Base-by-base conservation (phyloP, 2,888 invertebrate species). In the Drosophila mettleri region DNA sequence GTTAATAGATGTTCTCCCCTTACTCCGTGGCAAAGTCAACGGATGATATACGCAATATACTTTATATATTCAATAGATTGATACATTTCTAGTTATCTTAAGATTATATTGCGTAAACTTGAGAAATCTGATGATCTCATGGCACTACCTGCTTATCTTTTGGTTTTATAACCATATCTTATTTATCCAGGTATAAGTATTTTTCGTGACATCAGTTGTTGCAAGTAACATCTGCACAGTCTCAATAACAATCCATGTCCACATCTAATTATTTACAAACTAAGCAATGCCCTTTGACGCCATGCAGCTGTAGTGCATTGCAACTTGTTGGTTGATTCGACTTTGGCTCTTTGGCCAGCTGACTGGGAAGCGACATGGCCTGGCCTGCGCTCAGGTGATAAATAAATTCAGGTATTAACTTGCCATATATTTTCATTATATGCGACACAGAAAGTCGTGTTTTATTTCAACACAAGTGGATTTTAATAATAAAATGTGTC, bases 391-490 rank as follows among this genome's bases (percentile, higher is more conserved):
- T 59, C 62, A 48, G 77, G 83, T 86, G 86, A 90, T 90, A 91
- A 91, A 91, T 91, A 91, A 91, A 91, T 91, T 90, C 83, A 88
- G 91, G 91, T 89, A 91, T 91, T 91, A 91, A 90, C 89, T 91
- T 87, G 91, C 91, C 89, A 91, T 91, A 91, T 91, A 91, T 91
- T 91, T 91, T 91, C 91, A 91, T 91, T 91, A 91, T 91, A 88
- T 88, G 82, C 89, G 91, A 91, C 91, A 91, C 89, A 89, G 90
- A 91, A 91, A 91, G 90, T 88, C 91, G 89, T 91, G 91, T 91
- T 91, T 91, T 91, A 91, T 91, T 91, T 91, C 91, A 91, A 91
- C 91, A 91, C 91, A 91, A 91, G 90, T 91, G 89, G 89, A 91
- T 91, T 91, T 90, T 82, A 86, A 88, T 87, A 89, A 89, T 90